phyloP scores from a whole-genome alignment of 2,113 vertebrate species.

The Gasterosteus aculeatus region DNA sequence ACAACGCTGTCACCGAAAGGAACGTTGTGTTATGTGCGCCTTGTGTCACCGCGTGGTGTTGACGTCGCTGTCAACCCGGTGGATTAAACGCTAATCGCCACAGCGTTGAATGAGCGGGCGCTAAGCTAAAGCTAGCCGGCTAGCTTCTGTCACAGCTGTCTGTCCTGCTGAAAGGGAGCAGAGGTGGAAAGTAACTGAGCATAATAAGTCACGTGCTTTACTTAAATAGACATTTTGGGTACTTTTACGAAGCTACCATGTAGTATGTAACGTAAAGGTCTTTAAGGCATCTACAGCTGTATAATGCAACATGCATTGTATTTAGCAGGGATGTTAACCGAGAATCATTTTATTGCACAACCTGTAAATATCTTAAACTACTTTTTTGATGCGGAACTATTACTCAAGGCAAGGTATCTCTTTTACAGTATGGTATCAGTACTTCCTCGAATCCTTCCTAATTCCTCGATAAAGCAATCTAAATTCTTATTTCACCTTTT shows the following conservation, averaged over 20 bases:
- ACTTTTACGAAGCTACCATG: background rate
- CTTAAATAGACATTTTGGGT: background rate
- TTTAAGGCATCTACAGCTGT: background rate
- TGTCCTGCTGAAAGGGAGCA: background rate
- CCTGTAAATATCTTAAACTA: background rate
- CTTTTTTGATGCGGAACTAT: too few species aligned
- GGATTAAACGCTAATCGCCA: background rate
- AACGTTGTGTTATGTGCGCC: background rate
- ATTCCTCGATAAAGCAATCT: background rate
- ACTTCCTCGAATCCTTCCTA: background rate
- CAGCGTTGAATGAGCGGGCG: background rate
- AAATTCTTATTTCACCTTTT: background rate
- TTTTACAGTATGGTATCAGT: background rate
- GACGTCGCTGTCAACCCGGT: background rate
- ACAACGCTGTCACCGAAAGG: background rate
- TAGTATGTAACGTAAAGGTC: background rate
- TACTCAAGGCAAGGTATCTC: background rate
- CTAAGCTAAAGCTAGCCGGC: slow-evolving; percentile 36
- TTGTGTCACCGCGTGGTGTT: background rate
- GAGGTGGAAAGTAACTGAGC: background rate
- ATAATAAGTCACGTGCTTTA: too few species aligned
- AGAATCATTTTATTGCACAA: background rate
- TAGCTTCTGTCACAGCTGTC: slow-evolving; percentile 29
- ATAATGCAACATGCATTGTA: background rate
- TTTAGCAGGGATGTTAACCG: background rate